Conservation (phyloP, 2,888 invertebrate species). For the Drosophila percnosoma region DNA sequence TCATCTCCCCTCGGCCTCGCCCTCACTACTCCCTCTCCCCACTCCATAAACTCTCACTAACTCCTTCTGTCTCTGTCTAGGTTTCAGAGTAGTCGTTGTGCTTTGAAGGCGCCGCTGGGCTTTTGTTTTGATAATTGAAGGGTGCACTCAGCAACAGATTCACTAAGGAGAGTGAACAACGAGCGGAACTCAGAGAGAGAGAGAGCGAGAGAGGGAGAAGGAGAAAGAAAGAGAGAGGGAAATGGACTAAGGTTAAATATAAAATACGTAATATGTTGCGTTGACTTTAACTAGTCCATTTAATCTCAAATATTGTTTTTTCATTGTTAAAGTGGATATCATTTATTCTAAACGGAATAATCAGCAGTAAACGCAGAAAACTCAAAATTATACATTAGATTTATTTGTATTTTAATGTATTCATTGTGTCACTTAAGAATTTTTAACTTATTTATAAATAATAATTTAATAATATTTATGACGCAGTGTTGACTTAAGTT, state of each 20-base stretch:
- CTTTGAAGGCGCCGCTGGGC: slow-evolving; percentile 50
- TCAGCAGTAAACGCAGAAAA: neutral
- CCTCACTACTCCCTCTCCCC: neutral
- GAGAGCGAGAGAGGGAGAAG: neutral
- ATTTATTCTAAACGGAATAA: neutral
- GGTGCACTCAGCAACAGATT: slow-evolving; percentile 38
- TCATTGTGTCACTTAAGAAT: neutral
- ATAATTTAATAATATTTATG: no score
- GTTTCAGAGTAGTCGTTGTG: slow-evolving; percentile 17
- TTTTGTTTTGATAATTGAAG: slow-evolving; percentile 61
- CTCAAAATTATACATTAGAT: neutral
- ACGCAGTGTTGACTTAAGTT: no score
- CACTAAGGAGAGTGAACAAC: slow-evolving; percentile 27
- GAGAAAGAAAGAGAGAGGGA: neutral
- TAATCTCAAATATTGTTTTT: neutral
- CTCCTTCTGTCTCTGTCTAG: slow-evolving; percentile 14
- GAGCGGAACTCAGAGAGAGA: slow-evolving; percentile 1
- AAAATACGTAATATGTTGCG: neutral
- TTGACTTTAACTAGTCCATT: neutral
- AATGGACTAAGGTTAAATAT: neutral
- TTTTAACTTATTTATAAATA: no score
- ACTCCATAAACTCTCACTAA: neutral
- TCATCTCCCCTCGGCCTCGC: slow-evolving; percentile 5
- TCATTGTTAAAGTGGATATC: neutral
- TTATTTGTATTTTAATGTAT: neutral